Base-by-base conservation (phyloP, 2,113 vertebrate genomes). In the Mugil cephalus region DNA sequence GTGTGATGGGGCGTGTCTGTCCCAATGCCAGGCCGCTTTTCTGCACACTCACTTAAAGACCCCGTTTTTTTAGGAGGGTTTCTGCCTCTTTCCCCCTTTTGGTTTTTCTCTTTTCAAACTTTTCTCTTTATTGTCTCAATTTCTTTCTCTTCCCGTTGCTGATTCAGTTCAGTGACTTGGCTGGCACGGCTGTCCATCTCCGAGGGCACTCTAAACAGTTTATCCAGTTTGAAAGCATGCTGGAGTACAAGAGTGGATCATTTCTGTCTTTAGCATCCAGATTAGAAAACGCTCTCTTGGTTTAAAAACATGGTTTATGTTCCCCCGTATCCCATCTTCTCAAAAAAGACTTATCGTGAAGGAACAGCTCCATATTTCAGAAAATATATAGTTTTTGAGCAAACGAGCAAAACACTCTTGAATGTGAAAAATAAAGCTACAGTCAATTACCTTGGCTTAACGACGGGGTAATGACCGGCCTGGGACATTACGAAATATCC, bases 1-100 rank as follows among this genome's bases (percentile, higher is more conserved):
- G 89, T 89, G 74, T 77, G 91, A 88, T 84, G 89, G 89, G 91
- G 91, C 87, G 89, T 91, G 84, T 83, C 88, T 83, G 87, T 68
- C 79, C 47, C 71, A 55, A 59, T 40, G 87, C 89, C 91, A 89
- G 87, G 45, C 40, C 15, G 56, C 87, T 87, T 85, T 83, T 77
- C 80, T 64, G 51, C 66, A 66, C 53, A 61, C 86, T 83, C 80
- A 40, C 81, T 77, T 85, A 86, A 74, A 85, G 63, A 85, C 55
- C 15, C 19, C 9, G n/a, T 13, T 76, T 69, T 69, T 34, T 18
- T 40, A 9, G 13, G 17, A 46, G 17, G 61, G 39, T 21, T 53
- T 51, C 43, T 30, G 13, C 42, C 38, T 35, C 4, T 17, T 55
- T 17, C 45, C 36, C 21, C 2, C 38, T 7, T 18, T 40, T 48